Evolutionary conservation across 1,140 invertebrate species (phyloP).

Genomic region (Mylabris phalerata): DNA sequence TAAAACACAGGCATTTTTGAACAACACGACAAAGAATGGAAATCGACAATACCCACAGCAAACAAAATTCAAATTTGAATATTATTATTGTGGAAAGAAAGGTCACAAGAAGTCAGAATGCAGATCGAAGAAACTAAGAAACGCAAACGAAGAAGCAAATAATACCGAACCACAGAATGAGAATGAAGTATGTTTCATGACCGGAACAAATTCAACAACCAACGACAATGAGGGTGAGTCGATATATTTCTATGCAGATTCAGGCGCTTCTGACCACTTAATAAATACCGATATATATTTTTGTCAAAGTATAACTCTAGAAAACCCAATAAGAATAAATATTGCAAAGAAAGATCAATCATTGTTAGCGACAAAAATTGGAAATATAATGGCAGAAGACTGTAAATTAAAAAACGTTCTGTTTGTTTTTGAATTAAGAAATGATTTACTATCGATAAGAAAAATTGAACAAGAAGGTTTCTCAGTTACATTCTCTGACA

Average conservation of each 20-base stretch:
- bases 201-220: neutral
- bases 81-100: neutral
- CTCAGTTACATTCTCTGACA: neutral
- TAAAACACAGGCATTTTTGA: too few species aligned
- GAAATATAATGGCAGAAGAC: constrained; percentile 20
- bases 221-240: neutral
- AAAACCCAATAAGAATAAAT: constrained; percentile 1
- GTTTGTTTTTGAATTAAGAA: neutral
- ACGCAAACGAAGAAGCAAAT: neutral
- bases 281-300: constrained; percentile 1
- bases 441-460: constrained; percentile 4
- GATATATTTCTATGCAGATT: neutral
- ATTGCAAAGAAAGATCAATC: too few species aligned
- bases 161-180: neutral
- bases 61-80: constrained; percentile 1
- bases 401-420: constrained; percentile 1
- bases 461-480: constrained; percentile 11
- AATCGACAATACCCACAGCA: neutral
- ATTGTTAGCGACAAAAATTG: constrained; percentile 18
- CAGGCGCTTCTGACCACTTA: neutral
- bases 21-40: neutral
- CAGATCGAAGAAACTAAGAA: neutral
- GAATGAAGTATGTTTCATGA: neutral
- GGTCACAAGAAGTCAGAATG: constrained; percentile 1
- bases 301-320: neutral